phyloP scores from a whole-genome alignment of 2,888 invertebrate genomes.

The Strigamia crassipes region DNA sequence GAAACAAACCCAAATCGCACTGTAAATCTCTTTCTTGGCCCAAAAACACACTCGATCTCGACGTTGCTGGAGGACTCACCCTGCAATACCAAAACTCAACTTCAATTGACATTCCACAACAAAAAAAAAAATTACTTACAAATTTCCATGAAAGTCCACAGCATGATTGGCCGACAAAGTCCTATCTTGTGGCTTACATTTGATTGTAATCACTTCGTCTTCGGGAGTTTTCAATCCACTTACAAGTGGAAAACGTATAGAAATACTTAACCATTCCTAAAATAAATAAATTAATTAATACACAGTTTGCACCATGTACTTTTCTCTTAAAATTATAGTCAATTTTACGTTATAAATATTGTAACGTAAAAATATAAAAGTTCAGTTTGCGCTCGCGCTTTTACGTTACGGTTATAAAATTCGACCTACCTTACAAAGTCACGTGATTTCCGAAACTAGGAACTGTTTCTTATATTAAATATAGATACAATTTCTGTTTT shows the following conservation, averaged over 20 bases:
- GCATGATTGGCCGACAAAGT: slow-evolving; percentile 53
- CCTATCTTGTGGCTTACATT: slow-evolving; percentile 55
- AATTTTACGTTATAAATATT: no score
- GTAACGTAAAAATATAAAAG: no score
- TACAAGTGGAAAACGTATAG: slow-evolving; percentile 55
- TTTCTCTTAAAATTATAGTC: no score
- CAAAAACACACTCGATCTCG: slow-evolving; percentile 53
- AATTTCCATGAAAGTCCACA: slow-evolving; percentile 53
- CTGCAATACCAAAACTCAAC: slow-evolving; percentile 19
- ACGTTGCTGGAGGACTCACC: slow-evolving; percentile 49
- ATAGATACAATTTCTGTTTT: no score
- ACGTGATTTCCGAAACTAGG: no score
- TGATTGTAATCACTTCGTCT: slow-evolving; percentile 55
- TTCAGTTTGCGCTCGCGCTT: no score
- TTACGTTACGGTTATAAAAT: no score
- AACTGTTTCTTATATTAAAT: no score
- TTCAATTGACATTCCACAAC: background rate
- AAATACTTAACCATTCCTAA: slow-evolving; percentile 55
- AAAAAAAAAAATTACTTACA: slow-evolving; percentile 51
- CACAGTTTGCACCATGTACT: no score
- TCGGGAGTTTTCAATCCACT: slow-evolving; percentile 55
- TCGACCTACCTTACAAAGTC: no score
- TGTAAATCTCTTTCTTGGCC: slow-evolving; percentile 54
- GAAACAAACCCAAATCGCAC: slow-evolving; percentile 55
- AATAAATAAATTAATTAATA: slow-evolving; percentile 27